Conservation (phyloP, 2,888 invertebrate genomes). For the Agelastica alni region DNA sequence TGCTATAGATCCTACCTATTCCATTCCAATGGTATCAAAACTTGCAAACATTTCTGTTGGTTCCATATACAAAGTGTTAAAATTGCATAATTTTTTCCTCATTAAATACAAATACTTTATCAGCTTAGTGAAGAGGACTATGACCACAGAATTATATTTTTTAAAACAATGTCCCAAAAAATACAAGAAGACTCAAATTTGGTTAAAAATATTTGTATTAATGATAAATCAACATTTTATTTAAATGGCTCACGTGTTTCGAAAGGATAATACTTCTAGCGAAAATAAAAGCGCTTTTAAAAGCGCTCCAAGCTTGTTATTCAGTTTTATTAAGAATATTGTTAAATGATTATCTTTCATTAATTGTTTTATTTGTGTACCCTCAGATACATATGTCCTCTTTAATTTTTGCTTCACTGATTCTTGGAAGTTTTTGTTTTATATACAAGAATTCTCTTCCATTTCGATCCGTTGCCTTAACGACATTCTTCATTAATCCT, state of each 20-base stretch:
- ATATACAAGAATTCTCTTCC: slow-evolving; percentile 2
- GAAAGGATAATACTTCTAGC: background rate
- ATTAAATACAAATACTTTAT: background rate
- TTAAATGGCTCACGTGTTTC: background rate
- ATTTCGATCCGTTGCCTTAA: background rate
- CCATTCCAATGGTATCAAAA: background rate
- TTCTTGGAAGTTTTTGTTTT: slow-evolving; percentile 1
- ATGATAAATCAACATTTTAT: slow-evolving; percentile 1
- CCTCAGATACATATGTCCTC: slow-evolving; percentile 3
- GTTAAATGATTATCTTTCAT: background rate
- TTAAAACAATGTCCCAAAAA: background rate
- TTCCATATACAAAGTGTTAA: no score
- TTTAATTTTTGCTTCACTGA: slow-evolving; percentile 9
- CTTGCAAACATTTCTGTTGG: background rate
- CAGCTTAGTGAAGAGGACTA: no score
- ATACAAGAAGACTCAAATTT: no score
- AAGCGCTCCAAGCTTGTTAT: background rate
- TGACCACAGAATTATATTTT: background rate
- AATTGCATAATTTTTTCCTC: background rate
- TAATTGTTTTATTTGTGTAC: background rate
- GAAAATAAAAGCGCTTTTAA: background rate
- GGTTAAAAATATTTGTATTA: background rate
- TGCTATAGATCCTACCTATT: background rate
- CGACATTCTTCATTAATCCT: slow-evolving; percentile 1
- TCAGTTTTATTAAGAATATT: background rate